Base-by-base conservation (phyloP, 64 coral and sea anemone species). In the Montipora sp. region DNA sequence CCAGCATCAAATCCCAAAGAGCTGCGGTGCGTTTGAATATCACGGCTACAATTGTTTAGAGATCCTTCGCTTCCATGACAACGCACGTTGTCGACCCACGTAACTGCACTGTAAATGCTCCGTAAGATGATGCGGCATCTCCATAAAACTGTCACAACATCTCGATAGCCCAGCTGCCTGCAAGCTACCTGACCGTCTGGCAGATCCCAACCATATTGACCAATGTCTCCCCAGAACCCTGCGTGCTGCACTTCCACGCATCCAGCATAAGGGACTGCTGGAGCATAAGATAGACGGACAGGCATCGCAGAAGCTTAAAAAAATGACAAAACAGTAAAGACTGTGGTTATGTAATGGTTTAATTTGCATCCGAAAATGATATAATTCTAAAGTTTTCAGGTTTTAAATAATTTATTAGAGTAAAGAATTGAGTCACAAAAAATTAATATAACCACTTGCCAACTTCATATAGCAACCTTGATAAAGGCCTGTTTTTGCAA, bases 221-320 rank as follows among this genome's bases (percentile, higher is more conserved):
- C 84, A 51, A 93, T 21, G 59, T 93, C 83, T 57, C 91, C 91
- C 91, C 91, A 93, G 91, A 93, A 14, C 24, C 84, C 91, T 74
- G 83, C 91, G 44, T 88, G 72, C 8, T 83, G 46, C 19, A 93
- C 84, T n/a, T 93, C 75, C 48, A 93, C 91, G 2, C 91, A 86
- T 46, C 91, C 91, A 43, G 91, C 91, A 27, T 93, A 88, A 10
- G 60, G 83, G 18, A 93, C 83, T 77, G 57, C 83, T 77, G 57
- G 2, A 44, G 74, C 47, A 15, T 86, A 11, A 27, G 77, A 10
- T 24, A 93, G 91, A 58, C 83, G 83, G 12, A 73, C 27, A 10
- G 27, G 36, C 12, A 22, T 19, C 6, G 61, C 0, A 50, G n/a
- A 21, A 71, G 45, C 82, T 85, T 20, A 45, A 3, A 72, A 85